Evolutionary conservation across 2,797 vertebrate species (phyloP), one percentile per base, ranked within the genome.

Genomic region (Coluber constrictor): DNA sequence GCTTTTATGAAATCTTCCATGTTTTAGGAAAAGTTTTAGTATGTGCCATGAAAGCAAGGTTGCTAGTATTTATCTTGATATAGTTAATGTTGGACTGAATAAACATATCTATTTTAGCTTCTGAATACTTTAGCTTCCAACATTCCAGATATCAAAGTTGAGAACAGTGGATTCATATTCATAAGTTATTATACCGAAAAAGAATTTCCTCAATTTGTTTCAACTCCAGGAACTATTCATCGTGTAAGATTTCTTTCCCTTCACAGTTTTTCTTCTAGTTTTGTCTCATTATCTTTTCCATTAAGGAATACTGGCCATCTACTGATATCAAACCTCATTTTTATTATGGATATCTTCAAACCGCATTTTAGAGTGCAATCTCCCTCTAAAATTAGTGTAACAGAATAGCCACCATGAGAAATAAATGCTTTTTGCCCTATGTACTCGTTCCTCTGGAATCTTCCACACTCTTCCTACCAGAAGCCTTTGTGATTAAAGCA

Each of bases 401-500:
- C 90, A 93, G 57, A 10, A 20, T 63, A 61, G 95, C 94, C 93
- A 95, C 92, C 59, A 57, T 95, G 90, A 88, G 92, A 96, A 97
- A 95, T 94, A 93, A 95, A 95, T 95, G n/a, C 95, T 95, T 91
- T 96, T 89, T 95, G 56, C 96, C 97, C 92, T 91, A 60, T 56
- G 51, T 91, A 90, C 94, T 94, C 94, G 92, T 90, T 95, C 95
- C 94, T 96, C 96, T 96, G 93, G 97, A 97, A 97, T 96, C 97
- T 96, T 97, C 95, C 94, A 95, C 96, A 95, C 94, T 98, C 97
- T 95, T 97, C 97, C 98, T 97, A 97, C 97, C 97, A 94, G 97
- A 97, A 97, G 98, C 97, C 97, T 98, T 97, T 97, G 97, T 98
- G 98, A 98, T 98, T 98, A 98, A 98, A 98, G 96, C 95, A 94